Evolutionary conservation across 2,797 vertebrate species (phyloP).

Genomic region (Halcyon badia): DNA sequence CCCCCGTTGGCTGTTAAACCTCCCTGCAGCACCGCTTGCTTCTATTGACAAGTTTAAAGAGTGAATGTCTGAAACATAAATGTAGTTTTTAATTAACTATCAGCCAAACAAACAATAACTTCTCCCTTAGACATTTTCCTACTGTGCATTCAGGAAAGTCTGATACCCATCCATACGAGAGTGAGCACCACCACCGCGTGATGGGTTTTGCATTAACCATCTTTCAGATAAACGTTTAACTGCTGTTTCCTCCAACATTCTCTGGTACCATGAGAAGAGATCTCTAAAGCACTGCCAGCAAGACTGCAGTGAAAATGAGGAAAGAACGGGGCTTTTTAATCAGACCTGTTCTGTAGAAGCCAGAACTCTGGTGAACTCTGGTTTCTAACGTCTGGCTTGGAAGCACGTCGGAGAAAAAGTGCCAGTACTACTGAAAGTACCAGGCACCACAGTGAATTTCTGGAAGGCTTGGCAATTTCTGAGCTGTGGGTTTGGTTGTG

Average conservation of each 20-base stretch:
- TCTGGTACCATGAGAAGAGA: background rate
- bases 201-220: background rate
- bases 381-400: background rate
- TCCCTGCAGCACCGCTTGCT: background rate
- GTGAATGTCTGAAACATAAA: background rate
- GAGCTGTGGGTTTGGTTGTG: background rate
- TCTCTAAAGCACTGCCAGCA: background rate
- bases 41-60: background rate
- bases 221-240: background rate
- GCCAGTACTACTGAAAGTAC: background rate
- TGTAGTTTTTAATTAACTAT: background rate
- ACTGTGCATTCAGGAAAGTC: accelerated
- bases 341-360: background rate
- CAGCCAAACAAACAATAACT: background rate
- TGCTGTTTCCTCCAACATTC: background rate
- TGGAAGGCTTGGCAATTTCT: background rate
- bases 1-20: background rate
- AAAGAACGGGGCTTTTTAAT: background rate
- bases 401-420: background rate
- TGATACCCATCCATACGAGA: background rate
- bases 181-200: accelerated
- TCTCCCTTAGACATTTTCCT: background rate
- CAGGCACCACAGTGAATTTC: background rate
- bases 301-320: background rate
- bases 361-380: background rate